phyloP scores from a whole-genome alignment of 2,113 vertebrate genomes.

The Phrynosoma blainvillii region DNA sequence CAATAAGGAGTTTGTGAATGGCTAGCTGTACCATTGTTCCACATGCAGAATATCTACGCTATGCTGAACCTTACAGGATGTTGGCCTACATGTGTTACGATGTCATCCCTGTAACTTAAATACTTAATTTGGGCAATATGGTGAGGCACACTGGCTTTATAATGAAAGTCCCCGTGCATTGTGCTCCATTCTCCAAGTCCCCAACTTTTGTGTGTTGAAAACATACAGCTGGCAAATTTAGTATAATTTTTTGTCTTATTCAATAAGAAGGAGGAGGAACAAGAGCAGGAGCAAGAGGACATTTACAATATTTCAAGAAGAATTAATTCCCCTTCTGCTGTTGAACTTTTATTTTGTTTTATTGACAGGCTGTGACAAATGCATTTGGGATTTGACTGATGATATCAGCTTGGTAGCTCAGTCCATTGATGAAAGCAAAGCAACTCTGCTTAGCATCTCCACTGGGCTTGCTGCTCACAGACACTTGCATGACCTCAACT shows the following conservation, averaged over 20 bases:
- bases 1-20: too few species aligned
- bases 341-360: conserved; percentile 41
- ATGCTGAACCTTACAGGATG: too few species aligned
- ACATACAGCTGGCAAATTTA: background rate
- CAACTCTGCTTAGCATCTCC: conserved; percentile 87
- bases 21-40: too few species aligned
- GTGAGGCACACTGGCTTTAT: too few species aligned
- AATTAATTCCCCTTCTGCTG: conserved; percentile 15
- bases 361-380: conserved; percentile 89
- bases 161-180: too few species aligned
- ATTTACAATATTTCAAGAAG: background rate
- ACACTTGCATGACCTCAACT: conserved; percentile 87
- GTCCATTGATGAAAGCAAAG: conserved; percentile 86
- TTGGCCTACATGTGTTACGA: too few species aligned
- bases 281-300: too few species aligned
- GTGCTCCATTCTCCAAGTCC: too few species aligned
- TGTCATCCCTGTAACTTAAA: too few species aligned
- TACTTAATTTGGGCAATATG: too few species aligned
- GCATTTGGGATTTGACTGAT: conserved; percentile 93
- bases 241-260: background rate
- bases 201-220: background rate
- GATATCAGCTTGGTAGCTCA: conserved; percentile 85
- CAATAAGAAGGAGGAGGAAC: background rate
- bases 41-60: too few species aligned
- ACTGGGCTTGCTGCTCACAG: conserved; percentile 90